Percentiles rank a stretch among this genome's conserved stretches.
phyloP scores from a whole-genome alignment of 2,888 invertebrate genomes.

The Hoplodrina ambigua region DNA sequence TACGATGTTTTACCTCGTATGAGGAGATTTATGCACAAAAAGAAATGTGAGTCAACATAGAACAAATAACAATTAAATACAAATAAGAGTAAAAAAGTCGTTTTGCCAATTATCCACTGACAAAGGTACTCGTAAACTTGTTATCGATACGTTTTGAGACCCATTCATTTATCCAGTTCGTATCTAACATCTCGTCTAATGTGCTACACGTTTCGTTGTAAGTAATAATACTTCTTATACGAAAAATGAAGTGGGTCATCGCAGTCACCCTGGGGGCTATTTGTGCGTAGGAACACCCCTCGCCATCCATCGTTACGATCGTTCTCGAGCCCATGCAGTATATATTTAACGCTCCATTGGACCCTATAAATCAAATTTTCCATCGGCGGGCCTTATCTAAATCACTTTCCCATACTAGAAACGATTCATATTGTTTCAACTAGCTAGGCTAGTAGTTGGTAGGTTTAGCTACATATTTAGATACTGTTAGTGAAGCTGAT shows the following conservation, averaged over 20 bases:
- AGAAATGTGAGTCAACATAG: no score
- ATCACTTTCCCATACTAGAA: slow-evolving; percentile 51
- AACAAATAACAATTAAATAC: no score
- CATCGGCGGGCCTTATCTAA: slow-evolving; percentile 52
- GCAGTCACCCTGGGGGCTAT: slow-evolving; percentile 31
- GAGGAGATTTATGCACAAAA: no score
- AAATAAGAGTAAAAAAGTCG: no score
- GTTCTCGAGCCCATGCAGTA: slow-evolving; percentile 43
- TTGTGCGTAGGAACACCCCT: slow-evolving; percentile 23
- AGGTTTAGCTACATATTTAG: background rate
- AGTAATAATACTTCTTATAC: slow-evolving; percentile 10
- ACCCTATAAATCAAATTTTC: slow-evolving; percentile 61
- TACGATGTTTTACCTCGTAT: no score
- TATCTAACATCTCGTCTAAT: background rate
- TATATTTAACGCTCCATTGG: slow-evolving; percentile 61
- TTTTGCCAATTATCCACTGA: no score
- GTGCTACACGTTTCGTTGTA: slow-evolving; percentile 30
- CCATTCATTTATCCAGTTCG: background rate
- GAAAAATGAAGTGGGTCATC: slow-evolving; percentile 39
- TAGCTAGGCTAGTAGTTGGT: background rate
- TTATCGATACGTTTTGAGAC: no score
- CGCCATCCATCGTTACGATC: slow-evolving; percentile 31
- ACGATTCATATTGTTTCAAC: slow-evolving; percentile 37
- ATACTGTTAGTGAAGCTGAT: no score
- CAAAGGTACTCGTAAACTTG: no score